phyloP scores from a whole-genome alignment of 2,797 vertebrate species.

The Pogoniulus pusillus region DNA sequence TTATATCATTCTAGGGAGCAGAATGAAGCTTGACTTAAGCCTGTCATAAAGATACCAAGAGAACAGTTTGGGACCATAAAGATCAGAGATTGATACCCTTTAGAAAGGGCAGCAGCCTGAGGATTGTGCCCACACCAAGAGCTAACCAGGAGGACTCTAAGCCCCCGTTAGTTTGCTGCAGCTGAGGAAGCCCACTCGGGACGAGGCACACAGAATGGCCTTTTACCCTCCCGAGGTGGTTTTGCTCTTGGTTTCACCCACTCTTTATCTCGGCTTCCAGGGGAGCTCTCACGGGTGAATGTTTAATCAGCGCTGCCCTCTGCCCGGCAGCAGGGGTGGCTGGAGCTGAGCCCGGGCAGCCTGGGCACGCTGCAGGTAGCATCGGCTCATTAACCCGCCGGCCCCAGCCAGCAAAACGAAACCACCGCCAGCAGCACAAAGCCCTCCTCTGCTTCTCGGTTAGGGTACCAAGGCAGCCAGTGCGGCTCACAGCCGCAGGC shows the following conservation, averaged over 20 bases:
- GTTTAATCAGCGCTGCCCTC: slow-evolving; percentile 34
- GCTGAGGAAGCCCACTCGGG: background rate
- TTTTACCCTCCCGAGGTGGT: background rate
- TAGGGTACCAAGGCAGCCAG: background rate
- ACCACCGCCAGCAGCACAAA: too few relatives aligned
- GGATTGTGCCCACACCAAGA: background rate
- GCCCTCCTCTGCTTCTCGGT: background rate
- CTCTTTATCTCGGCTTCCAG: background rate
- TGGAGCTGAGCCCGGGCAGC: slow-evolving; percentile 26
- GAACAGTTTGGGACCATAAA: background rate
- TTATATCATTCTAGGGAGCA: background rate
- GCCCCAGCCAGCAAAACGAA: background rate
- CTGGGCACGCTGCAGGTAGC: background rate
- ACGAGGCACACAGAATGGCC: accelerated
- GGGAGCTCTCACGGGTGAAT: background rate
- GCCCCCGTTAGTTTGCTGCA: background rate
- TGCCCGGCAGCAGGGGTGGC: background rate
- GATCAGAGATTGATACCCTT: background rate
- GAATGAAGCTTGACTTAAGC: background rate
- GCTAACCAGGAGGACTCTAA: background rate
- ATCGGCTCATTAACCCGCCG: background rate
- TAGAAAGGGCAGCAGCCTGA: background rate
- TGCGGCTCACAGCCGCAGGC: background rate
- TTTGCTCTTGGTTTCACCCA: background rate
- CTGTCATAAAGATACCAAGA: background rate